A percentile compares a stretch with the other conserved stretches of the same genome.
Conservation (phyloP, 2,113 vertebrate genomes). For the Pluvianellus socialis region DNA sequence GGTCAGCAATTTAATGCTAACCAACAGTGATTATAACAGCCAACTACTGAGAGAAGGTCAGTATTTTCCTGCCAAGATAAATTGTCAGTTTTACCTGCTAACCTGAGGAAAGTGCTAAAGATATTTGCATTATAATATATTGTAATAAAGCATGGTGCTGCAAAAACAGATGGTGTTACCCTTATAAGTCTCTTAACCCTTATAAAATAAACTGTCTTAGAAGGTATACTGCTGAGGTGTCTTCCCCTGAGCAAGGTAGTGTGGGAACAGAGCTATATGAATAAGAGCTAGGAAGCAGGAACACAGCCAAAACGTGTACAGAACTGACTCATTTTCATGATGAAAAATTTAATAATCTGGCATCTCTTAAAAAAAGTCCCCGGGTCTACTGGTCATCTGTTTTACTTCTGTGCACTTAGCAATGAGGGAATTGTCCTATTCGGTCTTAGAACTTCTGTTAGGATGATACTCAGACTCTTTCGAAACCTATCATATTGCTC, state of each 20-base stretch:
- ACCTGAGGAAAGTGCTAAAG: neutral
- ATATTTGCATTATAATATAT: neutral
- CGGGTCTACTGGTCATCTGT: neutral
- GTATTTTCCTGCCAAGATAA: neutral
- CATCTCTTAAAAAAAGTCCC: neutral
- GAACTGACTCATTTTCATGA: neutral
- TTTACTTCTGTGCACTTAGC: neutral
- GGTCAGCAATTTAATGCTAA: neutral
- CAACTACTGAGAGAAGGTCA: neutral
- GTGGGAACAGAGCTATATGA: neutral
- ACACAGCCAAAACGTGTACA: neutral
- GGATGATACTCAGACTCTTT: neutral
- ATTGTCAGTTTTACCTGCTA: neutral
- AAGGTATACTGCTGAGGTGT: neutral
- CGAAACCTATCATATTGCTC: neutral
- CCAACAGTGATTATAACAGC: neutral
- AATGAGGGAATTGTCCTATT: neutral
- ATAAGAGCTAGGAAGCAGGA: neutral
- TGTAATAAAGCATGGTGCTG: neutral
- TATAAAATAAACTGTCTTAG: constrained; percentile 16
- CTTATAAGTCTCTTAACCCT: neutral
- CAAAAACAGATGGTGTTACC: constrained; percentile 33
- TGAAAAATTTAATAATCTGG: neutral
- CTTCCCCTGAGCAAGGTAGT: neutral
- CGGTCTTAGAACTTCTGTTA: neutral